Conservation (phyloP, 2,113 vertebrate genomes). For the Canis aureus region DNA sequence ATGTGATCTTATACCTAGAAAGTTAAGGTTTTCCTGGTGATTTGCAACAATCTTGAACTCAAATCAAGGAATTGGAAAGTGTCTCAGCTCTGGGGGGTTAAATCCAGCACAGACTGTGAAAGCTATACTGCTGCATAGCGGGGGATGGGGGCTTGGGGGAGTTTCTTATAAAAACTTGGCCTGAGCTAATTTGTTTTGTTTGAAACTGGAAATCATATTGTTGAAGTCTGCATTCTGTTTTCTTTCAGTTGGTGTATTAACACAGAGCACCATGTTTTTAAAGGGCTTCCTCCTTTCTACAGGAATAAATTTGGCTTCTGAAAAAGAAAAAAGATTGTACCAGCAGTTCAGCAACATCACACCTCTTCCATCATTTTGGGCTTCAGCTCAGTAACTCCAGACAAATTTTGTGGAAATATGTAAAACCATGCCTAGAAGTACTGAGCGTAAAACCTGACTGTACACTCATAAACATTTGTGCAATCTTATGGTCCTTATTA, state of each 20-base stretch:
- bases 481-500: slow-evolving; percentile 17
- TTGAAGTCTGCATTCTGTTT: slow-evolving; percentile 57
- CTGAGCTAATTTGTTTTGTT: slow-evolving; percentile 63
- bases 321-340: not conserved
- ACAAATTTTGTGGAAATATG: slow-evolving; percentile 63
- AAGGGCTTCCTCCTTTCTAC: slow-evolving; percentile 56
- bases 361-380: slow-evolving; percentile 64
- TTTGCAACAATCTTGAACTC: slow-evolving; percentile 16
- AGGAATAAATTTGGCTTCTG: slow-evolving; percentile 64
- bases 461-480: slow-evolving; percentile 46
- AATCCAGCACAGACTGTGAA: not conserved
- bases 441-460: slow-evolving; percentile 42
- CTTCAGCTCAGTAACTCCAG: slow-evolving; percentile 41
- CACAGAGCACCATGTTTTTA: not conserved
- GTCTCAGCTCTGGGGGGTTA: not conserved
- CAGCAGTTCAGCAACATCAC: not conserved
- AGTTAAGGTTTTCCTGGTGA: not conserved
- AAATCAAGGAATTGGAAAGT: not conserved
- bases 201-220: slow-evolving; percentile 58
- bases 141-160: not conserved
- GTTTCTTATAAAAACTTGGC: not conserved
- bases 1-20: not conserved
- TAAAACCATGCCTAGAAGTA: slow-evolving; percentile 50
- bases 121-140: not conserved
- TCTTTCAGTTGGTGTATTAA: slow-evolving; percentile 43